Base-by-base conservation (phyloP, 2,888 invertebrate genomes). In the Spisula solida region DNA sequence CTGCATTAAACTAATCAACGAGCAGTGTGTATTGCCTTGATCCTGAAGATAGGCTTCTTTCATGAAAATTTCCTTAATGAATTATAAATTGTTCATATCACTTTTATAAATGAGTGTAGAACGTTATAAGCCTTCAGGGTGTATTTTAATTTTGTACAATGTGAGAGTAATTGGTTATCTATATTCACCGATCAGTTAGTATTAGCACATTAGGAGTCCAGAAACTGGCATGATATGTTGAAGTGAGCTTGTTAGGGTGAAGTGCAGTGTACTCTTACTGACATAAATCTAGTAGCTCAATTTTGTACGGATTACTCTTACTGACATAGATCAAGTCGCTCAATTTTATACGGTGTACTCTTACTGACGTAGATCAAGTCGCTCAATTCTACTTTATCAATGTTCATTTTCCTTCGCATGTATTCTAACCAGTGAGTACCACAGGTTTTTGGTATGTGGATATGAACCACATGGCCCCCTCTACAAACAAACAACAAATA, bases 1-100 rank as follows among this genome's bases (percentile, higher is more conserved):
- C 91, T 88, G 66, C 90, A 90, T 90, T 90, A 90, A 85, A 88
- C 89, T 91, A 89, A 91, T 91, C 87, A 91, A 75, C 85, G 34
- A 88, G 66, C 83, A 82, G 82, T 82, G 29, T 79, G 78, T 29
- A 10, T 56, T 31, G 31, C 75, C 78, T 75, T 82, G 88, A 89
- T 89, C 84, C 56, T 82, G 78, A 51, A 51, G 89, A 89, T 91
- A 91, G 81, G 31, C 66, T 91, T 91, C 88, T 89, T 91, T 81
- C 75, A 70, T 87, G 87, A 89, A 91, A 88, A 83, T 82, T 88
- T 84, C 84, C 91, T 66, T 88, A 89, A 91, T 91, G 91, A 91
- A 91, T 91, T 86, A 91, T 91, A 86, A 89, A 91, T 89, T 85
- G 79, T 86, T 83, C 89, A 78, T 89, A 89, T 89, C 86, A 88